phyloP scores from a whole-genome alignment of 2,888 invertebrate species.

The Caenorhabditis panamensis region DNA sequence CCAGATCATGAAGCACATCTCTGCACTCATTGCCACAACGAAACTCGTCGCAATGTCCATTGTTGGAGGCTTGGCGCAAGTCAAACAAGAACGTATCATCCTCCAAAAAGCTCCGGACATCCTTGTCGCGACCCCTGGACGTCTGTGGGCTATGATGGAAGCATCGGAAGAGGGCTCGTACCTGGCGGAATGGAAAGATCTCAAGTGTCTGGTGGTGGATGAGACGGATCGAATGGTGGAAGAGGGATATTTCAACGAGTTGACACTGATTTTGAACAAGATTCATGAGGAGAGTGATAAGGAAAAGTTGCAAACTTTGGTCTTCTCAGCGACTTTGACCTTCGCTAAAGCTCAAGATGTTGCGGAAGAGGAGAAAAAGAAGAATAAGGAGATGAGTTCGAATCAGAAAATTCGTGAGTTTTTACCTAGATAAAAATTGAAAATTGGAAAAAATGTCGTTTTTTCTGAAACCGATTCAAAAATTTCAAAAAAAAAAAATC shows the following conservation, averaged over 20 bases:
- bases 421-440: too few species aligned
- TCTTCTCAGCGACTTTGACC: slow-evolving; percentile 97
- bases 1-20: slow-evolving; percentile 91
- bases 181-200: slow-evolving; percentile 80
- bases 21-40: slow-evolving; percentile 87
- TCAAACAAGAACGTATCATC: slow-evolving; percentile 93
- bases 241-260: slow-evolving; percentile 94
- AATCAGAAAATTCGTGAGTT: slow-evolving; percentile 82
- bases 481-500: too few species aligned
- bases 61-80: slow-evolving; percentile 94
- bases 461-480: too few species aligned
- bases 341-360: slow-evolving; percentile 86
- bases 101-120: slow-evolving; percentile 88
- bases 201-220: slow-evolving; percentile 90
- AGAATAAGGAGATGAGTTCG: slow-evolving; percentile 79
- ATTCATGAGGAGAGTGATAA: slow-evolving; percentile 85
- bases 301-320: slow-evolving; percentile 89
- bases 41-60: slow-evolving; percentile 88
- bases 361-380: slow-evolving; percentile 85
- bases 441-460: too few species aligned
- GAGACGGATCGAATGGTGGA: slow-evolving; percentile 99
- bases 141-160: slow-evolving; percentile 93
- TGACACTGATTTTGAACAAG: slow-evolving; percentile 88
- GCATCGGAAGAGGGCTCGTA: slow-evolving; percentile 78
- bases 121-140: slow-evolving; percentile 96